Conservation (phyloP, 2,797 vertebrate species). For the Premnoplex brunnescens region DNA sequence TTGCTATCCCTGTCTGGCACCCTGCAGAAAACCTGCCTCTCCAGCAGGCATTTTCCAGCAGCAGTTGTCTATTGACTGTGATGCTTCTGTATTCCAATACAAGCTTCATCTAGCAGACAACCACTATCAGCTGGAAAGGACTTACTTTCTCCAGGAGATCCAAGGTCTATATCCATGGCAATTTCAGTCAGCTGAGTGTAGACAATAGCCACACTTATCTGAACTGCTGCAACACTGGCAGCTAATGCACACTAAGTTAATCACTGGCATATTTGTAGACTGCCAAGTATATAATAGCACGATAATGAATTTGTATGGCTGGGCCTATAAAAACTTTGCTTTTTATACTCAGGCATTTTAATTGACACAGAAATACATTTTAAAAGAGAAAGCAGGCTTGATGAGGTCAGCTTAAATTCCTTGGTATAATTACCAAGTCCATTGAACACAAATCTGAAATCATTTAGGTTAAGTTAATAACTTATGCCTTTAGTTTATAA, state of each 20-base stretch:
- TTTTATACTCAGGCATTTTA: slow-evolving; percentile 69
- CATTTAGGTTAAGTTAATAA: slow-evolving; percentile 73
- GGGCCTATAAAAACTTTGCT: slow-evolving; percentile 69
- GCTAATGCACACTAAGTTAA: slow-evolving; percentile 51
- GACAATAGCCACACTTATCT: slow-evolving; percentile 54
- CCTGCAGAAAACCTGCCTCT: background rate
- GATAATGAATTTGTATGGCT: slow-evolving; percentile 69
- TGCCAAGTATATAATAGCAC: slow-evolving; percentile 60
- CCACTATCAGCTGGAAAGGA: background rate
- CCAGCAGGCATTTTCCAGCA: background rate
- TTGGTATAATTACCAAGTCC: slow-evolving; percentile 60
- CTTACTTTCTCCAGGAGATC: slow-evolving; percentile 18
- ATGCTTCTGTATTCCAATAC: background rate
- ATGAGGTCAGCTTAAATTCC: slow-evolving; percentile 71
- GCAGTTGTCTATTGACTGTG: background rate
- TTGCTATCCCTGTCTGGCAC: background rate
- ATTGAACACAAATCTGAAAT: slow-evolving; percentile 72
- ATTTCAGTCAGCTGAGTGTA: slow-evolving; percentile 45
- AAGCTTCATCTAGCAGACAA: background rate
- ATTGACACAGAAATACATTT: slow-evolving; percentile 71
- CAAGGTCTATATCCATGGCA: slow-evolving; percentile 4
- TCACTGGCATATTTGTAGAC: slow-evolving; percentile 54
- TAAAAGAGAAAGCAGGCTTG: slow-evolving; percentile 70
- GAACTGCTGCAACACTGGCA: slow-evolving; percentile 41
- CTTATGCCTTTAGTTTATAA: slow-evolving; percentile 62